Percentiles rank a stretch among this genome's conserved stretches.
phyloP scores from a whole-genome alignment of 1,140 invertebrate species.

The Zophobas atratus region DNA sequence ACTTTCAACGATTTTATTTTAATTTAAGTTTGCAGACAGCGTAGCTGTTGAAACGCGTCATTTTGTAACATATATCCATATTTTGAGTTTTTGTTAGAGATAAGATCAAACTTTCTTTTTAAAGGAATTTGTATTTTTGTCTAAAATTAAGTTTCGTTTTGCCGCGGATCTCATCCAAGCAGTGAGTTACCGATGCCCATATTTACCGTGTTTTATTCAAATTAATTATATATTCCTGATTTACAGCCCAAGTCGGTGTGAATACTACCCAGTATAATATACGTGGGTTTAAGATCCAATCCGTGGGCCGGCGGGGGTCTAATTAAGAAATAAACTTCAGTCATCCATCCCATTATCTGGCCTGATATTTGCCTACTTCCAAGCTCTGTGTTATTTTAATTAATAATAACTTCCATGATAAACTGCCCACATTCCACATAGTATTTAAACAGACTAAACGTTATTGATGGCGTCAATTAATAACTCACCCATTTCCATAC shows the following conservation, averaged over 20 bases:
- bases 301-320: slow-evolving; percentile 45
- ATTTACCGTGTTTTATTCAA: slow-evolving; percentile 34
- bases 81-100: too few species aligned
- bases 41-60: too few species aligned
- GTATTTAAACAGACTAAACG: slow-evolving; percentile 41
- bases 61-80: too few species aligned
- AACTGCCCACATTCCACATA: slow-evolving; percentile 22
- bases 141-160: too few species aligned
- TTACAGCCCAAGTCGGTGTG: slow-evolving; percentile 29
- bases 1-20: too few species aligned
- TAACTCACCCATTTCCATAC: neutral
- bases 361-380: slow-evolving; percentile 41
- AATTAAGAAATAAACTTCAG: slow-evolving; percentile 48
- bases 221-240: slow-evolving; percentile 27
- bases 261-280: slow-evolving; percentile 13
- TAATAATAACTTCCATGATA: slow-evolving; percentile 36
- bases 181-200: slow-evolving; percentile 18
- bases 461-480: slow-evolving; percentile 37
- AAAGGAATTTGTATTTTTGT: too few species aligned
- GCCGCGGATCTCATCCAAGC: too few species aligned
- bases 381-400: slow-evolving; percentile 39
- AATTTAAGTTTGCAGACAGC: too few species aligned
- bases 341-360: slow-evolving; percentile 41
- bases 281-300: slow-evolving; percentile 44
- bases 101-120: too few species aligned